Base-by-base conservation (phyloP, 2,797 vertebrate species). In the Pampus argenteus region DNA sequence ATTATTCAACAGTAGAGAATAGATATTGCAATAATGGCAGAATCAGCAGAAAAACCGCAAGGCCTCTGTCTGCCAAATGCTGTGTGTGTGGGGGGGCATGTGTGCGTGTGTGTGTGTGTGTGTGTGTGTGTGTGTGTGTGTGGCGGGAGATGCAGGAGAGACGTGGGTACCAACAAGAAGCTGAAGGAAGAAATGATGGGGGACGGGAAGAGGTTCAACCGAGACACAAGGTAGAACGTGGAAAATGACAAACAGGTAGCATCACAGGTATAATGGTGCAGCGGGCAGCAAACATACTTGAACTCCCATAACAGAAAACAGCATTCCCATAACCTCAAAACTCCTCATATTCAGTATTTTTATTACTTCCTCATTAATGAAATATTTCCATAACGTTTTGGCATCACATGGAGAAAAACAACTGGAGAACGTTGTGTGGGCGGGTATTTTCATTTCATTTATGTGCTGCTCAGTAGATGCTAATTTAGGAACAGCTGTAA, bases 21-120 rank as follows among this genome's bases (percentile, higher is more conserved):
- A 79, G 79, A 88, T 85, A 80, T 81, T 74, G 74, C 67, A 78
- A 87, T 86, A 89, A 84, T 48, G 54, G 76, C 76, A 56, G 54
- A 88, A 81, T 91, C 91, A 91, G 91, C 91, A 83, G 73, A 84
- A 89, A 88, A 84, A 83, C 31, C 29, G 71, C 76, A 78, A 29
- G 18, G 71, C 40, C 55, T 68, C 76, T 74, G 78, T 82, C 82
- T 86, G 79, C 85, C 73, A 82, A 68, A 61, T 70, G 64, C 40
- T 55, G 25, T 36, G 22, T 20, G 58, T n/a, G 59, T 50, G 49
- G 29, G 42, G 55, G 23, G 49, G 44, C 69, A 20, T 55, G 49
- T 34, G 63, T 22, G 23, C 57, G 36, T 44, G 52, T 54, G 42
- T 42, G 17, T 40, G 52, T 17, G 57, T 47, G 61, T 61, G 56